Evolutionary conservation across 1,140 invertebrate species (phyloP).

Genomic region (Achroia grisella): DNA sequence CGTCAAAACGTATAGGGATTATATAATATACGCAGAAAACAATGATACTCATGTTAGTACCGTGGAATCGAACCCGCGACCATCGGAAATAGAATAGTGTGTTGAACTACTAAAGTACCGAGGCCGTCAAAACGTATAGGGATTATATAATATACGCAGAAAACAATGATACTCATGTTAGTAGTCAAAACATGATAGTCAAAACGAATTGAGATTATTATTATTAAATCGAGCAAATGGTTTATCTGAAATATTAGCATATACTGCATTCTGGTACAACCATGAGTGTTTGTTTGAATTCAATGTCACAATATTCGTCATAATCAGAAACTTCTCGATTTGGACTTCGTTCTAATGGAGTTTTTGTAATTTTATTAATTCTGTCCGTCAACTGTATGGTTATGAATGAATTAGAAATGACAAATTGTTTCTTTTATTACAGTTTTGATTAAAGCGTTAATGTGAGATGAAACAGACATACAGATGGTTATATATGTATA

Average conservation of each 20-base stretch:
- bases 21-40: too few species aligned
- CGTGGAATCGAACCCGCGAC: too few species aligned
- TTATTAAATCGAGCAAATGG: slow-evolving; percentile 2
- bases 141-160: too few species aligned
- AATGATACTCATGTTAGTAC: too few species aligned
- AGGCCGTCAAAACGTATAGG: too few species aligned
- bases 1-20: too few species aligned
- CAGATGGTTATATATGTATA: not conserved
- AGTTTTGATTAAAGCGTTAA: too few species aligned
- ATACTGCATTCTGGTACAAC: slow-evolving; percentile 26
- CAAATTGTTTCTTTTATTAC: slow-evolving; percentile 8
- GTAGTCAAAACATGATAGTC: too few species aligned
- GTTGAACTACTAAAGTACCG: too few species aligned
- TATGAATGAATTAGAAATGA: slow-evolving; percentile 1
- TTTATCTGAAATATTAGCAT: slow-evolving; percentile 15
- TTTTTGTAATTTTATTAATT: slow-evolving; percentile 48
- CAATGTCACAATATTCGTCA: slow-evolving; percentile 26
- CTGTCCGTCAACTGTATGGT: slow-evolving; percentile 25
- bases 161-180: too few species aligned
- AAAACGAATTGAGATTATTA: not conserved
- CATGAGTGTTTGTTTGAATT: slow-evolving; percentile 32
- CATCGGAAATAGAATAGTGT: too few species aligned
- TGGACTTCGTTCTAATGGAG: slow-evolving; percentile 12
- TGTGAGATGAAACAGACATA: not conserved
- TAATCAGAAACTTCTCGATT: slow-evolving; percentile 8